Conservation (phyloP, 2,113 vertebrate species). For the Urocitellus parryii region DNA sequence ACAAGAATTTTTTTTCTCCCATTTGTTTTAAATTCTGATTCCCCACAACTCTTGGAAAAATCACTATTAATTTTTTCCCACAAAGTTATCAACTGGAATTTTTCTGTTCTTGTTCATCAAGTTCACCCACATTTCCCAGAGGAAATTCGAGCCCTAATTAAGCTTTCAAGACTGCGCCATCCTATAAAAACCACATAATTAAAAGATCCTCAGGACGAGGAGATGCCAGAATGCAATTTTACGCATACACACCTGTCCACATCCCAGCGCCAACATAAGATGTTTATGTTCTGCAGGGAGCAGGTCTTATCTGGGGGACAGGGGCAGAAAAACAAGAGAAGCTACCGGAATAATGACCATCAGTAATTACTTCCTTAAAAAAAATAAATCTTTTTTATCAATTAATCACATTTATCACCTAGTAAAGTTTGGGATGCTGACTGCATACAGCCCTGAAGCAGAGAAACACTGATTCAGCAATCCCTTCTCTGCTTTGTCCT, state of each 20-base stretch:
- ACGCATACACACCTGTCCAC: background rate
- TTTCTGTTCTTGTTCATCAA: constrained; percentile 20
- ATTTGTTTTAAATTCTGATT: background rate
- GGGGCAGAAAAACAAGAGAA: no score
- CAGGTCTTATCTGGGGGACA: background rate
- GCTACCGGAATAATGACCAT: fast-evolving
- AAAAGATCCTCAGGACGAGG: background rate
- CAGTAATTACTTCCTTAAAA: background rate
- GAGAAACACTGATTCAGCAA: background rate
- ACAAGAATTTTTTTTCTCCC: no score
- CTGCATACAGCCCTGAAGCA: fast-evolving
- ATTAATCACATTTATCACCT: background rate
- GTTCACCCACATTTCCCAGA: constrained; percentile 19
- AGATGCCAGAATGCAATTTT: background rate
- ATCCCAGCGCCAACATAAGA: background rate
- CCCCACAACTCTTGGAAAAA: background rate
- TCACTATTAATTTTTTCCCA: background rate
- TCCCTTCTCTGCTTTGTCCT: background rate
- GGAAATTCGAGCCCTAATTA: constrained; percentile 59
- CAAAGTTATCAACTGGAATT: background rate
- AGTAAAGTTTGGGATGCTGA: background rate
- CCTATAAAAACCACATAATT: constrained; percentile 50
- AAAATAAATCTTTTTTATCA: background rate
- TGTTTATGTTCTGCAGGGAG: background rate
- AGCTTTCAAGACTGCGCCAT: background rate